phyloP scores from a whole-genome alignment of 37 sponge, comb jelly and placozoan species.

The Mnemiopsis leidyi region DNA sequence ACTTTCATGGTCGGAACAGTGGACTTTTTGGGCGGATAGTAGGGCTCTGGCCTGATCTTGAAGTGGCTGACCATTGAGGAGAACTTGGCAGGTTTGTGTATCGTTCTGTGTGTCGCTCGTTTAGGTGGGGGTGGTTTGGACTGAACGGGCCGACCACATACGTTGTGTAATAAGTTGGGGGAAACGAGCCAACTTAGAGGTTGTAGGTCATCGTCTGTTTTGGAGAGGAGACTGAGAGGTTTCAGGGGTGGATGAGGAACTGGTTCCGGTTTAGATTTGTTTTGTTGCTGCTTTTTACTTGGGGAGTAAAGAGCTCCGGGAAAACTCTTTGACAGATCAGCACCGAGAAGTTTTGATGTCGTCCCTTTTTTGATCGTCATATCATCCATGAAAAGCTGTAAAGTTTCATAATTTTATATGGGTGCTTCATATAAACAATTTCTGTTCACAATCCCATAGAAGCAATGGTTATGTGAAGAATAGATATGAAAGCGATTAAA shows the following conservation, averaged over 20 bases:
- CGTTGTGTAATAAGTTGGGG: conserved; percentile 34
- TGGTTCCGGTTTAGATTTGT: background rate
- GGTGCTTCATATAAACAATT: too few species aligned
- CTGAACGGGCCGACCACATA: background rate
- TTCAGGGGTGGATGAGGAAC: conserved; percentile 8
- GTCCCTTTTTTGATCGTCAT: conserved; percentile 35
- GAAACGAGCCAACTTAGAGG: conserved; percentile 32
- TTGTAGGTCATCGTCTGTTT: conserved; percentile 42
- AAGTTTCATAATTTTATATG: too few species aligned
- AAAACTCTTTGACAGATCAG: conserved; percentile 21
- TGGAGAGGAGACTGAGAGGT: conserved; percentile 39
- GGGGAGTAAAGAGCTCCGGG: conserved; percentile 59
- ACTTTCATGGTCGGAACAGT: conserved; percentile 6
- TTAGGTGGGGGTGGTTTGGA: conserved; percentile 34
- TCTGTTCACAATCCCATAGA: too few species aligned
- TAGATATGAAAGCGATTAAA: too few species aligned
- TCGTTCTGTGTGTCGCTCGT: background rate
- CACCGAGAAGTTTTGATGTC: conserved; percentile 19
- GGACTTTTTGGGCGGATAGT: background rate
- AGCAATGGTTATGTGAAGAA: too few species aligned
- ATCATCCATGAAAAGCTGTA: conserved; percentile 35
- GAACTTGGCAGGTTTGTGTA: background rate
- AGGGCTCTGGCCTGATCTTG: background rate
- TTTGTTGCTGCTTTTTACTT: background rate
- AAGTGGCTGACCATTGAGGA: conserved; percentile 18